A percentile compares a stretch with the other conserved stretches of the same genome.
Conservation (phyloP, 1,140 invertebrate genomes). For the Drosophila bocqueti region DNA sequence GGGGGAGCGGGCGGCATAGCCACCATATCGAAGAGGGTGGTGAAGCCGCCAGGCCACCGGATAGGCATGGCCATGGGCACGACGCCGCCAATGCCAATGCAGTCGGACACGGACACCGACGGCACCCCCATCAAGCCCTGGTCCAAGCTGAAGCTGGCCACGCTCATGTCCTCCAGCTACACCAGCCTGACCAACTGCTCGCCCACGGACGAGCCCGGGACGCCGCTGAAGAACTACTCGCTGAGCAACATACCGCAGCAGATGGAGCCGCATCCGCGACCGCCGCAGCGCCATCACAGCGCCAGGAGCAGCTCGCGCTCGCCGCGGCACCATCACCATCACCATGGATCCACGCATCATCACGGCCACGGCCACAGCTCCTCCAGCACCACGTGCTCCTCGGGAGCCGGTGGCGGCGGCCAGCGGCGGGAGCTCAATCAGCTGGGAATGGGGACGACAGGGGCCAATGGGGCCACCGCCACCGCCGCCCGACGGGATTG, state of each 20-base stretch:
- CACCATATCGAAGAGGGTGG: constrained; percentile 57
- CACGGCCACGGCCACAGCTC: constrained; percentile 36
- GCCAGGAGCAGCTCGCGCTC: constrained; percentile 59
- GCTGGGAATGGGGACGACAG: not conserved
- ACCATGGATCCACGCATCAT: constrained; percentile 28
- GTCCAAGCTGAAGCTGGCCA: constrained; percentile 84
- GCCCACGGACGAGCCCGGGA: constrained; percentile 63
- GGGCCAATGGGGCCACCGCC: constrained; percentile 11
- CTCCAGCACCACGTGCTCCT: constrained; percentile 54
- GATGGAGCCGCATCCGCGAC: constrained; percentile 41
- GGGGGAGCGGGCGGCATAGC: constrained; percentile 12
- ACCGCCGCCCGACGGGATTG: constrained; percentile 48
- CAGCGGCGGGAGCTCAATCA: constrained; percentile 26
- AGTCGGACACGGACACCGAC: constrained; percentile 77
- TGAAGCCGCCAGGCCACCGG: constrained; percentile 46
- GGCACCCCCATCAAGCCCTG: constrained; percentile 81
- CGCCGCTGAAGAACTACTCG: constrained; percentile 75
- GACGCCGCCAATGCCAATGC: constrained; percentile 50
- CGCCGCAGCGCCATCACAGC: constrained; percentile 49
- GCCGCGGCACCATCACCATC: constrained; percentile 44
- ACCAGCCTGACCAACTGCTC: constrained; percentile 76
- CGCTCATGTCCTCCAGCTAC: constrained; percentile 81
- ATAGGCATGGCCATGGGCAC: constrained; percentile 20
- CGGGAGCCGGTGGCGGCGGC: not conserved
- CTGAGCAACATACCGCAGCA: constrained; percentile 76